Evolutionary conservation across 2,888 invertebrate genomes (phyloP), one percentile per base, ranked within the genome.

Genomic region (Tortrix viridana): DNA sequence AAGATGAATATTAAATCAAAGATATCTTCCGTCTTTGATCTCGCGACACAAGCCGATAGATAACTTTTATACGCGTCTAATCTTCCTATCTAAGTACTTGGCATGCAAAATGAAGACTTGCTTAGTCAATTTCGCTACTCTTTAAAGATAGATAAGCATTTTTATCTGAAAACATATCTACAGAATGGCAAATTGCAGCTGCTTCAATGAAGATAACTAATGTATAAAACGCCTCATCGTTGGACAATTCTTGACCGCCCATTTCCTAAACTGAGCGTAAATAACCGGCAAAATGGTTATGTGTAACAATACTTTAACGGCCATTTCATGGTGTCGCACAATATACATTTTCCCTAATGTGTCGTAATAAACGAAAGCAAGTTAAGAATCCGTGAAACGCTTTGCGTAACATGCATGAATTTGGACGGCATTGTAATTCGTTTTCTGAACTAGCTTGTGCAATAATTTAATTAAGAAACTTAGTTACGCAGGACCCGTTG

Each of bases 351-450:
- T 47, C 38, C 57, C 41, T 73, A 71, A 72, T 54, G 65, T 81
- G 75, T 77, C 74, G 79, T 76, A 82, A 81, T 74, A 72, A 79
- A 80, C 71, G 82, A 83, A 83, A 83, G 84, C 81, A 76, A 68
- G 72, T 76, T 80, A 81, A 78, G 80, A 81, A 69, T 75, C 75
- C 67, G 73, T 73, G 69, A 72, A 73, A 74, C 71, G 63, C 63
- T 75, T 81, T 78, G 80, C 77, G 76, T 74, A 79, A 78, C 60
- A 71, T 63, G 52, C 52, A 57, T 52, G 71, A 73, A 73, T 76
- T 73, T 69, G 61, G 68, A 65, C 67, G 66, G 68, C 66, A 74
- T 55, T 44, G 38, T 60, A 50, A 38, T 26, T 26, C 47, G 50
- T 46, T 56, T 60, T 56, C 60, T 55, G 54, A 55, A 52, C 50